These are phyloP conservation scores for Etia nguti DNA, from an alignment of 2,113 vertebrate genomes.

Conservation along the genomic window DNA sequence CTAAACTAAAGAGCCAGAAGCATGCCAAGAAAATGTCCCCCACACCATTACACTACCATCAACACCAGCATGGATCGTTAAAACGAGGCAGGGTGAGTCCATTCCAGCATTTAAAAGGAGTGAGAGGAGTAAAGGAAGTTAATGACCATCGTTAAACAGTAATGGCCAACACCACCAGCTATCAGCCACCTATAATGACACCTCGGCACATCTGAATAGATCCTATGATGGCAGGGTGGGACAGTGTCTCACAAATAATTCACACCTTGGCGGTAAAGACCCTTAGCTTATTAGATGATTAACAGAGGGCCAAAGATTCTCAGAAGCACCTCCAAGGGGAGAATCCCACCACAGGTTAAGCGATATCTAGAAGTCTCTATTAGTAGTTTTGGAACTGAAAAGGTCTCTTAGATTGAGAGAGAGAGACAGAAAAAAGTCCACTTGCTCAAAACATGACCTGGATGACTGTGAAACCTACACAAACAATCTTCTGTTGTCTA, in stretches of 20 bases:
- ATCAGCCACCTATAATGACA: neutral
- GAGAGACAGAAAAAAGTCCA: neutral
- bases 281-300: neutral
- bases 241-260: accelerated
- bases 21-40: neutral
- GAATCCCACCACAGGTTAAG: neutral
- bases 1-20: neutral
- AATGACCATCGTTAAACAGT: neutral
- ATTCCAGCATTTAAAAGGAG: no score
- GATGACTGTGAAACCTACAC: neutral
- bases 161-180: neutral
- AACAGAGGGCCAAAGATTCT: neutral
- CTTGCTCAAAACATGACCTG: neutral
- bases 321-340: neutral
- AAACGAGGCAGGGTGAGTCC: neutral
- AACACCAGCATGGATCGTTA: neutral
- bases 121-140: neutral
- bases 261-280: neutral
- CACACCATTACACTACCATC: neutral
- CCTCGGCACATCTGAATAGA: neutral
- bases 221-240: neutral
- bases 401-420: neutral
- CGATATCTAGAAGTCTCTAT: neutral
- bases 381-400: neutral
- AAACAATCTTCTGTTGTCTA: neutral